Conservation (phyloP, 2,888 invertebrate species). For the Copidosoma aretas region DNA sequence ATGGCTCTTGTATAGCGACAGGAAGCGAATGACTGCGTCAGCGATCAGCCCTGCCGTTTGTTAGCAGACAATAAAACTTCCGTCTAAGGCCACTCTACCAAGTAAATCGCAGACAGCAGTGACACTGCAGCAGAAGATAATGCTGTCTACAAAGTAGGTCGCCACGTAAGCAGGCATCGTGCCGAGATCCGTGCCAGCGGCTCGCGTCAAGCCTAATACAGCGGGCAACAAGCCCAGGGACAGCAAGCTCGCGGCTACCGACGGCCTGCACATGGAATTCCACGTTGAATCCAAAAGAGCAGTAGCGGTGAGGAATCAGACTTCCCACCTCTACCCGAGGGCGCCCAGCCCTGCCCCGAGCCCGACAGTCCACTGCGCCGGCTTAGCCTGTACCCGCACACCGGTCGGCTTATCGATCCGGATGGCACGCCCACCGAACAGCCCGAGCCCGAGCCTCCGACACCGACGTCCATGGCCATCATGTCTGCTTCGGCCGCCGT, state of each 20-base stretch:
- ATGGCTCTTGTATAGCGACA: no score
- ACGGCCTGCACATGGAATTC: no score
- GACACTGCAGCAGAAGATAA: constrained; percentile 58
- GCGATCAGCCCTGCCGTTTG: no score
- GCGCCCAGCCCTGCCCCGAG: constrained; percentile 63
- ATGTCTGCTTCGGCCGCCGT: constrained; percentile 14
- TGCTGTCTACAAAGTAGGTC: constrained; percentile 59
- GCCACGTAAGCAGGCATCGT: no score
- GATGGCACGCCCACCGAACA: no score
- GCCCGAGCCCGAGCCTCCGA: no score
- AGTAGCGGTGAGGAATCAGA: no score
- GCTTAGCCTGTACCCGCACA: constrained; percentile 75
- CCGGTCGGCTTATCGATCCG: constrained; percentile 65
- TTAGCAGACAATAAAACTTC: constrained; percentile 32
- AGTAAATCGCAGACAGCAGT: constrained; percentile 54
- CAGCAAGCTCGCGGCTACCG: constrained; percentile 60
- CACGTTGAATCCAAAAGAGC: constrained; percentile 63
- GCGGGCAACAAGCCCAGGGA: constrained; percentile 55
- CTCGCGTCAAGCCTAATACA: no score
- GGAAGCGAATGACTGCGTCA: no score
- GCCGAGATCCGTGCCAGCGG: no score
- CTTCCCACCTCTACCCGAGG: no score
- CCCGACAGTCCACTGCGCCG: constrained; percentile 72
- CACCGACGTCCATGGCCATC: no score
- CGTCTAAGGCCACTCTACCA: constrained; percentile 45